These are phyloP conservation scores for Acholoe squamosa DNA, from an alignment of 2,888 invertebrate genomes.

Conservation along the genomic window DNA sequence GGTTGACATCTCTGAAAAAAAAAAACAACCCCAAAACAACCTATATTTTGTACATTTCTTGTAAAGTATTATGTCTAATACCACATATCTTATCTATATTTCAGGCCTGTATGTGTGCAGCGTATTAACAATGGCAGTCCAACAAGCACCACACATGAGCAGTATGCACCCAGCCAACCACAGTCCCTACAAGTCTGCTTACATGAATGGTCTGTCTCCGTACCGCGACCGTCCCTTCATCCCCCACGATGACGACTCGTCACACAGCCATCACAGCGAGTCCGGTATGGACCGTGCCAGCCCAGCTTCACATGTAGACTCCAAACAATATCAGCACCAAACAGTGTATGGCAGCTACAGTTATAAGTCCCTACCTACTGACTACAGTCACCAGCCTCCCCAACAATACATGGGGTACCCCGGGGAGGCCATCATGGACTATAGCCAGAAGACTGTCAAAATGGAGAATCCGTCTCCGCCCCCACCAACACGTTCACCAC, in stretches of 20 bases:
- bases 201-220: neutral
- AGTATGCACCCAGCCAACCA: neutral
- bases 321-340: neutral
- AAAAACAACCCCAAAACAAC: no score
- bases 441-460: conserved; percentile 16
- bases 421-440: neutral
- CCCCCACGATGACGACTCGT: neutral
- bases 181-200: neutral
- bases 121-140: conserved; percentile 11
- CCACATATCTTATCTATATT: neutral
- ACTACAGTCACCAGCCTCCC: neutral
- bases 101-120: neutral
- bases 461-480: neutral
- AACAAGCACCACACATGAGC: neutral
- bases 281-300: neutral
- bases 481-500: neutral
- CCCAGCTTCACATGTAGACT: neutral
- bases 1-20: no score
- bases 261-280: conserved; percentile 3
- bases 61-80: no score
- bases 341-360: conserved; percentile 14
- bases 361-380: neutral
- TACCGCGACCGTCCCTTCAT: neutral
- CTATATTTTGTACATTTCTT: no score
- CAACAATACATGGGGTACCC: neutral